Evolutionary conservation across 2,888 invertebrate genomes (phyloP), one percentile per base, ranked within the genome.

Genomic region (Apodemia zela): DNA sequence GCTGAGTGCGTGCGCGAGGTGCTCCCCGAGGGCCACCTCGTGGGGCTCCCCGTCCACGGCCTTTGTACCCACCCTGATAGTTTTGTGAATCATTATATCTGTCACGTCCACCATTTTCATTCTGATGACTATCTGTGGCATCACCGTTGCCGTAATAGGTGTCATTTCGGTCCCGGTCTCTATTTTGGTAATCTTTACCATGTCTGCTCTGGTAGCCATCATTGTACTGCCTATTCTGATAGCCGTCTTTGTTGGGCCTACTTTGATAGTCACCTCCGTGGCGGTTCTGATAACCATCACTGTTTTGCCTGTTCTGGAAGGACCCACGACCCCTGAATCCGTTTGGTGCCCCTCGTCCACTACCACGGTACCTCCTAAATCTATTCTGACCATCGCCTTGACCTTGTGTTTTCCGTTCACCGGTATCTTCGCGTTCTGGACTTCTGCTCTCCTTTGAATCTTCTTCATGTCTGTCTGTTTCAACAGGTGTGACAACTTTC

Each of bases 21-120:
- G 72, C 85, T 82, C 79, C 82, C 85, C 77, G 79, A 70, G 35
- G 63, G 11, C 67, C 79, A 63, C 72, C 83, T 73, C 75, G 74
- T 0, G 74, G 66, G 5, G 87, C 90, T 3, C 89, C 92, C 73
- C 92, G 80, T 67, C 93, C 92, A 77, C 93, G 92, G 66, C 92
- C 81, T 75, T 92, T 92, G 78, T 92, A 93, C n/a, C 93, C 93
- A 66, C 93, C 93, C 61, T 91, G 82, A 74, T 93, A 93, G 68
- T 87, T 87, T 73, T 93, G 93, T 65, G 84, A 89, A 65, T 80
- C 82, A 51, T 83, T 86, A 75, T 93, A 93, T 47, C 93, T 78
- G 64, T 89, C 93, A 61, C 93, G 91, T 8, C 92, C 86, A 61
- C 93, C 91, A 68, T 91, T 89, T 68, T 93, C 91, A 63, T 83